These are phyloP conservation scores for Penaeus indicus DNA, from an alignment of 1,140 invertebrate species.

Conservation along the genomic window DNA sequence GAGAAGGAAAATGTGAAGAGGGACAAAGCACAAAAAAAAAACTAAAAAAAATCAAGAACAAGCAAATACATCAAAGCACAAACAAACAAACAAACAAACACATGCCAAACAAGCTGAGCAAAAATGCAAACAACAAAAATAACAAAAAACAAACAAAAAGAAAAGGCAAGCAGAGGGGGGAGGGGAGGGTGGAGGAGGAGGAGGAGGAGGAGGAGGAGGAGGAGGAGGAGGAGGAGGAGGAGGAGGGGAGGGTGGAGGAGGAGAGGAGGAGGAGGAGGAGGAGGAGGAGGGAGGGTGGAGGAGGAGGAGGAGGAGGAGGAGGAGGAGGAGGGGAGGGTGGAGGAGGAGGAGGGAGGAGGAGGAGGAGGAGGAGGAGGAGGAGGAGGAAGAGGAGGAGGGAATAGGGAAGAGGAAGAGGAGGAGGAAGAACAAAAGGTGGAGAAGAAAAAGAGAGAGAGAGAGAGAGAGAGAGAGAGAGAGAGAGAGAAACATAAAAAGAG, in stretches of 20 bases:
- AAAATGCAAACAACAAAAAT: no score
- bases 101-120: no score
- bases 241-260: background rate
- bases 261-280: background rate
- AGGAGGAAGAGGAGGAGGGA: background rate
- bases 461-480: no score
- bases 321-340: background rate
- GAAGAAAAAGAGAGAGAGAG: no score
- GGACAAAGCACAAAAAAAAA: no score
- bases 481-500: no score
- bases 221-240: background rate
- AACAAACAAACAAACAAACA: no score
- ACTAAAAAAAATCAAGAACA: no score
- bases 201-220: background rate
- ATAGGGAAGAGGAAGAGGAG: background rate
- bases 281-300: background rate
- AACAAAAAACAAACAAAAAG: no score
- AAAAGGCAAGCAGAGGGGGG: no score
- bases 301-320: background rate
- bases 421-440: background rate
- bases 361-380: background rate
- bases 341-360: background rate
- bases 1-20: no score
- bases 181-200: background rate
- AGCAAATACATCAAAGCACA: no score